Evolutionary conservation across 2,797 vertebrate species (phyloP).

Genomic region (Todus mexicanus): DNA sequence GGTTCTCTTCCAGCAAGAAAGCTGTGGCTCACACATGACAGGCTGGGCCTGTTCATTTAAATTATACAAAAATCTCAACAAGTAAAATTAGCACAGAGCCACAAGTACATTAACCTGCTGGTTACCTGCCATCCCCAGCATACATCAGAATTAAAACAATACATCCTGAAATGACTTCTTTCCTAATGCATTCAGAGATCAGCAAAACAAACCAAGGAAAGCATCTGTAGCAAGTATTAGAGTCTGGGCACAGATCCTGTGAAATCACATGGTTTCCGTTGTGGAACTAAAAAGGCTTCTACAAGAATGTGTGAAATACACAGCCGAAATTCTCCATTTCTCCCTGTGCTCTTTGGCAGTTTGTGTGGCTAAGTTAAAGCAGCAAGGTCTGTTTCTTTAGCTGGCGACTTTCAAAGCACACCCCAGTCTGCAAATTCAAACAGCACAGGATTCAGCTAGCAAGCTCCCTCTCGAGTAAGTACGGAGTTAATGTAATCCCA

Average conservation of each 20-base stretch:
- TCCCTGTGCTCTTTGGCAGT: constrained; percentile 41
- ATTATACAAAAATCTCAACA: neutral
- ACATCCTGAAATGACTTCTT: neutral
- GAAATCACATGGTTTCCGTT: constrained; percentile 27
- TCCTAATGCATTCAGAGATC: neutral
- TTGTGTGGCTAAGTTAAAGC: neutral
- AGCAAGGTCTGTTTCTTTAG: neutral
- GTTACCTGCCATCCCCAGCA: neutral
- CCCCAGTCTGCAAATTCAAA: neutral
- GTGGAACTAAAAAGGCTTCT: constrained; percentile 43
- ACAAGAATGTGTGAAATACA: constrained; percentile 31
- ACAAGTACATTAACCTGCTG: neutral
- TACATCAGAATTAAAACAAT: neutral
- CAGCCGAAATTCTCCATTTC: constrained; percentile 9
- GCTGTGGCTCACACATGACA: neutral
- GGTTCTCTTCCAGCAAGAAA: neutral
- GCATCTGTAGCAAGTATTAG: constrained; percentile 21
- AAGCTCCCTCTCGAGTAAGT: neutral
- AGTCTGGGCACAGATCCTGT: constrained; percentile 25
- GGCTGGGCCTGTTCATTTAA: neutral
- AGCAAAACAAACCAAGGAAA: constrained; percentile 29
- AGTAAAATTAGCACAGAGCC: neutral
- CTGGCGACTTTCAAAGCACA: neutral
- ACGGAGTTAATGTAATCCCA: neutral
- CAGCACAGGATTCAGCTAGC: neutral